These are phyloP conservation scores for Oscheius onirici DNA, from an alignment of 2,888 invertebrate genomes.

Conservation along the genomic window DNA sequence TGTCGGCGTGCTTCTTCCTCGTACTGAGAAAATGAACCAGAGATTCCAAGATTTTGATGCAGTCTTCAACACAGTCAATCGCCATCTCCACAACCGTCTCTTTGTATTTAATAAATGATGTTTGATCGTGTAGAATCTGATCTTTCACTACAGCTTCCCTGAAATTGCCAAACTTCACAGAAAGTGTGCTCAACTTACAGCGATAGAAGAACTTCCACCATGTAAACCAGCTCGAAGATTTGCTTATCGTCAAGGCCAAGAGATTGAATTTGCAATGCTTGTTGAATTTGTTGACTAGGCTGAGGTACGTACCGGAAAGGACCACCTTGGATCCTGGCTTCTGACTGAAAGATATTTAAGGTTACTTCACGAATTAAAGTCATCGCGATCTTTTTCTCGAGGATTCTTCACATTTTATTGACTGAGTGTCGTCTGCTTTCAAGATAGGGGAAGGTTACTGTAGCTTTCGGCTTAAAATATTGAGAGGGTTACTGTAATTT, in stretches of 20 bases:
- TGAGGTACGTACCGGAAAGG: neutral
- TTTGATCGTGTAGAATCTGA: neutral
- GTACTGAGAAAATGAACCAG: no score
- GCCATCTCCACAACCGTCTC: neutral
- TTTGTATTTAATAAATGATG: neutral
- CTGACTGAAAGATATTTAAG: no score
- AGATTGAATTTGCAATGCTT: neutral
- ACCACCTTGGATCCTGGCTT: neutral
- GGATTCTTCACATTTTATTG: no score
- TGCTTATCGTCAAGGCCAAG: neutral
- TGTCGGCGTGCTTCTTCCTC: no score
- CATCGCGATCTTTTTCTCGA: no score
- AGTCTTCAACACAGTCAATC: neutral
- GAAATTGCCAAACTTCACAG: neutral
- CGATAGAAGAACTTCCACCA: neutral
- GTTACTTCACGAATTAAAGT: no score
- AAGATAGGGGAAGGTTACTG: no score
- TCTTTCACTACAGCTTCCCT: constrained; percentile 9
- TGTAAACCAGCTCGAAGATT: neutral
- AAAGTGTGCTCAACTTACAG: neutral
- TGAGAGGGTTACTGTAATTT: no score
- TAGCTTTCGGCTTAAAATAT: no score
- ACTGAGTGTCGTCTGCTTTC: no score
- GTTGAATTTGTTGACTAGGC: neutral
- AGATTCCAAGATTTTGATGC: no score